Evolutionary conservation across 2,888 invertebrate species (phyloP), one percentile per base, ranked within the genome.

Genomic region (Melitaea athalia): DNA sequence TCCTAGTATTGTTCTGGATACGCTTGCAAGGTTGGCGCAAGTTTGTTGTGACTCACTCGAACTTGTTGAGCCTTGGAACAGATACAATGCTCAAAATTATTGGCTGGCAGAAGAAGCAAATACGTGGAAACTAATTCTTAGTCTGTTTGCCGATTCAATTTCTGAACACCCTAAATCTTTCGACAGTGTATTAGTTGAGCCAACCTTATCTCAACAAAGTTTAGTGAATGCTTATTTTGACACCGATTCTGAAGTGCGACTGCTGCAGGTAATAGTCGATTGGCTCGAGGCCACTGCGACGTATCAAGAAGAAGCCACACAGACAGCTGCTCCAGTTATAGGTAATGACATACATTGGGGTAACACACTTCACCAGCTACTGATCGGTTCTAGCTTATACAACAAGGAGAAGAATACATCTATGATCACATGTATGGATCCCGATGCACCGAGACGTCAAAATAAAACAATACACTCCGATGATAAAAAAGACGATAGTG

Each of bases 221-320:
- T 82, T 93, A 72, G 90, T 92, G 0, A 79, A 79, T 63, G 85
- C 85, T 61, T 82, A 91, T 70, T 91, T 90, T 75, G 85, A 86
- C 85, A 88, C 88, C 65, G 94, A 94, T 77, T 85, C 94, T 0
- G 94, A 94, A 68, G 78, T 95, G 43, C 87, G 96, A 45, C 94
- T 96, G 81, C 94, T 96, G 79, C 97, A 99, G 85, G 84, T 98
- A 60, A 95, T 99, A 52, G 96, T 98, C 33, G 98, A 98, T 85
- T 99, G 99, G 99, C 85, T 99, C 64, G 99, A 99, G 86, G 94
- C 95, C 50, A 96, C 96, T 83, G 96, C 97, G 17, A 95, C 96
- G 79, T 97, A 96, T 81, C 96, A 97, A 43, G 98, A 98, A 84
- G 89, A 87, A 75, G 85, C 89, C 0, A 91, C 91, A 10, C 86